Evolutionary conservation across 2,888 invertebrate genomes (phyloP).

Genomic region (Scrobipalpa atriplicella): DNA sequence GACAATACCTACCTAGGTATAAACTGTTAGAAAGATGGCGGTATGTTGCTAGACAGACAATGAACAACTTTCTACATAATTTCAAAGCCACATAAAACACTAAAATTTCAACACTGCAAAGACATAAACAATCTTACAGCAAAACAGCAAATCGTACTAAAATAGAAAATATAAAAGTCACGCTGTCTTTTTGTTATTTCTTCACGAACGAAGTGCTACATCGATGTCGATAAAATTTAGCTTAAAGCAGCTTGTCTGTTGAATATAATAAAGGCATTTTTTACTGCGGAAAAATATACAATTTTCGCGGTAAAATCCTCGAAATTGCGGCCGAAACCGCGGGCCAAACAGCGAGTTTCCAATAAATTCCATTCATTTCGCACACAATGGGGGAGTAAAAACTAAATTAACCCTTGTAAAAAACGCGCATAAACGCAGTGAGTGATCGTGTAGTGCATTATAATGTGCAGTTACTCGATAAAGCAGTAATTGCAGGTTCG

Average conservation of each 20-base stretch:
- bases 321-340: neutral
- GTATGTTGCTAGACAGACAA: neutral
- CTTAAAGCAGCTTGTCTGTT: too few relatives aligned
- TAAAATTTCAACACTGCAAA: neutral
- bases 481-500: constrained; percentile 24
- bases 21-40: neutral
- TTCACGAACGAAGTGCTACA: neutral
- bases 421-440: constrained; percentile 10
- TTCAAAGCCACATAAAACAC: constrained; percentile 4
- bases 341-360: neutral
- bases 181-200: neutral
- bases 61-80: neutral
- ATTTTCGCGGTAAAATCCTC: neutral
- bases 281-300: too few relatives aligned
- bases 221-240: too few relatives aligned
- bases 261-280: too few relatives aligned
- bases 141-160: neutral
- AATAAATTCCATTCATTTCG: constrained; percentile 10
- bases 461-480: constrained; percentile 24
- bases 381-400: constrained; percentile 17
- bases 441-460: constrained; percentile 13
- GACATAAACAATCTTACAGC: neutral
- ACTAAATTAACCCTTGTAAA: constrained; percentile 16
- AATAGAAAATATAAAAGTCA: neutral
- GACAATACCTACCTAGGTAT: too few relatives aligned